These are phyloP conservation scores for Sialis fuliginosa DNA, from an alignment of 2,888 invertebrate species.

Conservation along the genomic window DNA sequence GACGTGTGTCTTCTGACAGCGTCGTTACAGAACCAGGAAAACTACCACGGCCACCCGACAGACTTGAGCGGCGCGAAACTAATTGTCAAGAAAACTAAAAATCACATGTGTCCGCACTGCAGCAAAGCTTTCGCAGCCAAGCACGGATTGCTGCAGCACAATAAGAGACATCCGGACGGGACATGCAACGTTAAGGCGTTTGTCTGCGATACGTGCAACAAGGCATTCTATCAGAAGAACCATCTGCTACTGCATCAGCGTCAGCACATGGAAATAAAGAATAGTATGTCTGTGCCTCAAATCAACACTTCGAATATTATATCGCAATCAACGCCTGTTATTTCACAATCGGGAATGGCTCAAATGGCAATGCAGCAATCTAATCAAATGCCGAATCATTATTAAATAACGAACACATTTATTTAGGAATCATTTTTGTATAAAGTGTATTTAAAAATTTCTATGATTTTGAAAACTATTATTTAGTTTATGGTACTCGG, in stretches of 20 bases:
- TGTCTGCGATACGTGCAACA: conserved; percentile 63
- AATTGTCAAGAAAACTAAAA: conserved; percentile 42
- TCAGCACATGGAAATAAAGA: conserved; percentile 46
- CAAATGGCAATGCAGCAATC: conserved; percentile 19
- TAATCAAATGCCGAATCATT: conserved; percentile 18
- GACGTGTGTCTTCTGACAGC: conserved; percentile 67
- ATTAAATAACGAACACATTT: no score
- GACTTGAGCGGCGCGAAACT: not conserved
- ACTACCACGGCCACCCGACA: conserved; percentile 26
- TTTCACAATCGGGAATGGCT: conserved; percentile 25
- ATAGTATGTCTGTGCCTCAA: conserved; percentile 22
- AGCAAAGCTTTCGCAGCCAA: conserved; percentile 70
- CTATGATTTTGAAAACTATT: no score
- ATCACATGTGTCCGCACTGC: conserved; percentile 62
- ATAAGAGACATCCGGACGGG: conserved; percentile 62
- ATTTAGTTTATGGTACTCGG: no score
- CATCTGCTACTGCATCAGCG: conserved; percentile 66
- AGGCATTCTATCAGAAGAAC: conserved; percentile 75
- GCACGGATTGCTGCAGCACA: conserved; percentile 65
- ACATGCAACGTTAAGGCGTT: conserved; percentile 64
- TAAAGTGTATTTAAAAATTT: no score
- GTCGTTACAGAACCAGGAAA: conserved; percentile 45
- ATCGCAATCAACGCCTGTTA: conserved; percentile 16
- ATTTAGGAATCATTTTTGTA: no score
- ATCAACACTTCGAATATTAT: not conserved